These are phyloP conservation scores for Conger conger DNA, from an alignment of 2,113 vertebrate genomes.

Conservation along the genomic window DNA sequence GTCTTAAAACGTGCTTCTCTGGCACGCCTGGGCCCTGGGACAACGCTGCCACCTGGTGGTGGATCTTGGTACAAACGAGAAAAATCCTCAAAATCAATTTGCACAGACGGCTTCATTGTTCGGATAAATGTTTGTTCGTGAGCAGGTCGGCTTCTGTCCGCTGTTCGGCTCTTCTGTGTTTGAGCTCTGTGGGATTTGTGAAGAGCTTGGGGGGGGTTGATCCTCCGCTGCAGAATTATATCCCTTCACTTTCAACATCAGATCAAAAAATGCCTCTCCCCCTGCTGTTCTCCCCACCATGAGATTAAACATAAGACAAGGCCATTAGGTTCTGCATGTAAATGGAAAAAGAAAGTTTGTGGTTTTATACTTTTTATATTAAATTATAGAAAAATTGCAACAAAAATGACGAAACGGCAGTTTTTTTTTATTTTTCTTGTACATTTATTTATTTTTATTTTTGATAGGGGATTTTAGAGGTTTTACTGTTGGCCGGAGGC, in stretches of 20 bases:
- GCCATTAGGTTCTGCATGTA: slow-evolving; percentile 15
- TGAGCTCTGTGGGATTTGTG: not conserved
- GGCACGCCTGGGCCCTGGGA: slow-evolving; percentile 11
- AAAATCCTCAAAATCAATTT: slow-evolving; percentile 4
- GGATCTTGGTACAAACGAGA: not conserved
- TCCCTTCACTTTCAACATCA: not conserved
- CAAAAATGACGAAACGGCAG: not conserved
- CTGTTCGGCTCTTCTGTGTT: not conserved
- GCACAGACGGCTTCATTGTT: not conserved
- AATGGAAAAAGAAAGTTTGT: slow-evolving; percentile 11
- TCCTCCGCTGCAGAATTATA: not conserved
- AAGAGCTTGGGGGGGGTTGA: not conserved
- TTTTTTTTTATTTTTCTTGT: slow-evolving; percentile 20
- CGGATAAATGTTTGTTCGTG: not conserved
- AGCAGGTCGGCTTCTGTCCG: not conserved
- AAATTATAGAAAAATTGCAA: slow-evolving; percentile 25
- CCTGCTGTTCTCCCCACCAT: not conserved
- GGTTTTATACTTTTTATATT: slow-evolving; percentile 36
- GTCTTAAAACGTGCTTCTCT: not conserved
- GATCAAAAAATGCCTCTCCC: not conserved
- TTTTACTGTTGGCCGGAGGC: not conserved
- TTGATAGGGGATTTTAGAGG: slow-evolving; percentile 26
- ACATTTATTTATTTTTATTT: slow-evolving; percentile 25
- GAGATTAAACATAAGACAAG: not conserved
- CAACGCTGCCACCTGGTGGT: slow-evolving; percentile 18